A percentile compares a stretch with the other conserved stretches of the same genome.
Conservation (phyloP, 2,888 invertebrate genomes). For the Diaphora mendica region DNA sequence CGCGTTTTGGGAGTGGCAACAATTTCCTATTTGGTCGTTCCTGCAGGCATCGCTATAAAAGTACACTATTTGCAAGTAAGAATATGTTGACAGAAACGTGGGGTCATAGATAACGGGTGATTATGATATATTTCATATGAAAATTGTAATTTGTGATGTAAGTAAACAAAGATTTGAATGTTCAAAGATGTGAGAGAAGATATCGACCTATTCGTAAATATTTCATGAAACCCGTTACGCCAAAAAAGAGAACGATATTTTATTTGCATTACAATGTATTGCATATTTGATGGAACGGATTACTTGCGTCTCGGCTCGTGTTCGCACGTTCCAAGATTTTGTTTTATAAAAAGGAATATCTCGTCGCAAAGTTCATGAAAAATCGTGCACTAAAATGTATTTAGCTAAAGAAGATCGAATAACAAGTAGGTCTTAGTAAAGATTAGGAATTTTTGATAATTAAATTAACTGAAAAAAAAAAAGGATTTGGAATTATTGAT, state of each 20-base stretch:
- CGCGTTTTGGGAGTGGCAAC: conserved; percentile 75
- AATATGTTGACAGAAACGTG: conserved; percentile 59
- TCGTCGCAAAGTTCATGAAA: conserved; percentile 17
- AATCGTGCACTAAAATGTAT: conserved; percentile 12
- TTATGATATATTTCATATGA: conserved; percentile 36
- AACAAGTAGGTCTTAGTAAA: neutral
- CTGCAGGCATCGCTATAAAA: conserved; percentile 67
- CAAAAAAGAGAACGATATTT: conserved; percentile 30
- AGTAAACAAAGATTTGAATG: conserved; percentile 13
- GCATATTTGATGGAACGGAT: conserved; percentile 45
- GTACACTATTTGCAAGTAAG: conserved; percentile 68
- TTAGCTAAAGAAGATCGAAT: neutral
- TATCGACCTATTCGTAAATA: conserved; percentile 36
- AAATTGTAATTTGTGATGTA: conserved; percentile 23
- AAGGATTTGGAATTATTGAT: conserved; percentile 41
- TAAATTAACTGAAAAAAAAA: conserved; percentile 10
- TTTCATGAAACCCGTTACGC: conserved; percentile 35
- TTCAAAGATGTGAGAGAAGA: conserved; percentile 25
- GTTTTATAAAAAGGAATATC: conserved; percentile 27
- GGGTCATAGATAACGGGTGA: conserved; percentile 37
- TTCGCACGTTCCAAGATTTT: conserved; percentile 25
- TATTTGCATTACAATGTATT: conserved; percentile 45
- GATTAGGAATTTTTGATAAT: conserved; percentile 2
- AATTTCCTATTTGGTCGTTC: conserved; percentile 76
- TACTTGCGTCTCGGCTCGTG: conserved; percentile 25